A percentile compares a stretch with the other conserved stretches of the same genome.
Evolutionary conservation across 2,113 vertebrate genomes (phyloP).

Genomic region (Progne subis): DNA sequence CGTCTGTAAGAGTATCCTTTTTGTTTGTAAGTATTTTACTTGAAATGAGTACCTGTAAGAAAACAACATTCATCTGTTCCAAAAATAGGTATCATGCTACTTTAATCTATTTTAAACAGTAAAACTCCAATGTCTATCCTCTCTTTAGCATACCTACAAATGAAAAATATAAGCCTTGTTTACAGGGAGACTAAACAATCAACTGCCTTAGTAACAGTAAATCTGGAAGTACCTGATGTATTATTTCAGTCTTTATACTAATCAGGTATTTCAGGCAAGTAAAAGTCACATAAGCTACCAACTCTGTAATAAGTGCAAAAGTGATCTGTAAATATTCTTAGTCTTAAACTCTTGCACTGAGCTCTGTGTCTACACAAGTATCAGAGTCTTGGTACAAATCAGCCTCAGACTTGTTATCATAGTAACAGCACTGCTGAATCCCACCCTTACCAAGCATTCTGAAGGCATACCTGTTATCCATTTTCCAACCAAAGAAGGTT

Average conservation of each 20-base stretch:
- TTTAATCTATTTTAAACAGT: background rate
- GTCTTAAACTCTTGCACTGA: background rate
- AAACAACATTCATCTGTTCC: background rate
- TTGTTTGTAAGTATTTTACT: background rate
- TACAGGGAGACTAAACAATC: background rate
- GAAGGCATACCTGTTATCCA: background rate
- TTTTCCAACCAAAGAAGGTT: background rate
- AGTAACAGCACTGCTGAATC: background rate
- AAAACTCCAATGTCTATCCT: background rate
- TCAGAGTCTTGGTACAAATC: background rate
- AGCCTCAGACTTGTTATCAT: background rate
- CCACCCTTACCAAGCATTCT: background rate
- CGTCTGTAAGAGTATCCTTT: background rate
- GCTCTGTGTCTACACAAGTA: background rate
- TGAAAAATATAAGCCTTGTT: background rate
- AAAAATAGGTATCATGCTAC: background rate
- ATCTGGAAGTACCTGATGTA: background rate
- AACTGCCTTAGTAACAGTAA: background rate
- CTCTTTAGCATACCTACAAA: background rate
- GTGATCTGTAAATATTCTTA: background rate
- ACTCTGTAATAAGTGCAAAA: background rate
- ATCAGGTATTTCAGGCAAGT: background rate
- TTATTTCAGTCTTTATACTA: background rate
- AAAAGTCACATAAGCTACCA: background rate
- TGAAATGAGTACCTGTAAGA: background rate